phyloP scores from a whole-genome alignment of 2,113 vertebrate species.

The Odontesthes bonariensis region DNA sequence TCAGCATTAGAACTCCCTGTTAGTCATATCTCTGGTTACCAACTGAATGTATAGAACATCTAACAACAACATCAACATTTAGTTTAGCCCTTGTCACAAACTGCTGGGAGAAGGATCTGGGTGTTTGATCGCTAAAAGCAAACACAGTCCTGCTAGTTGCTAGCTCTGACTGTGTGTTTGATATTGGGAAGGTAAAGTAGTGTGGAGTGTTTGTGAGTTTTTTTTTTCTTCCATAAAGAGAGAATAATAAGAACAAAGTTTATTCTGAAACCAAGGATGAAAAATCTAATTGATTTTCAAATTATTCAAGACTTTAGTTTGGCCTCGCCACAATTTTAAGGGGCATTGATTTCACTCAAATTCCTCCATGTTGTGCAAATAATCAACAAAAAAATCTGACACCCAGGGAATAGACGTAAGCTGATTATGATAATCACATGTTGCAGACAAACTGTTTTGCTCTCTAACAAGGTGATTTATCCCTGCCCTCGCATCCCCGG shows the following conservation, averaged over 20 bases:
- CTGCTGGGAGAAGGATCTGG: too few relatives aligned
- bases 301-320: too few relatives aligned
- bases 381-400: conserved; percentile 20
- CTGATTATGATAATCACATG: conserved; percentile 51
- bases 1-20: too few relatives aligned
- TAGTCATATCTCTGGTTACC: too few relatives aligned
- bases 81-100: too few relatives aligned
- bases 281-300: too few relatives aligned
- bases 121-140: too few relatives aligned
- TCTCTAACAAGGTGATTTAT: conserved; percentile 57
- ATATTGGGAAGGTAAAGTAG: background rate
- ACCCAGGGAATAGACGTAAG: conserved; percentile 15
- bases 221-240: too few relatives aligned
- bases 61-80: too few relatives aligned
- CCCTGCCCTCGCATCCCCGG: conserved; percentile 38
- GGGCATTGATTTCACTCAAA: background rate
- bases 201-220: background rate
- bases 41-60: too few relatives aligned
- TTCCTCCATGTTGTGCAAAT: background rate
- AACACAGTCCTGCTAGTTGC: background rate
- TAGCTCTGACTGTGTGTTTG: background rate
- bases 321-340: too few relatives aligned
- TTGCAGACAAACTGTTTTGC: conserved; percentile 54
- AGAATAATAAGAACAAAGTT: background rate
- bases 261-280: too few relatives aligned